phyloP scores from a whole-genome alignment of 1,140 invertebrate genomes.

The Chionoecetes opilio region DNA sequence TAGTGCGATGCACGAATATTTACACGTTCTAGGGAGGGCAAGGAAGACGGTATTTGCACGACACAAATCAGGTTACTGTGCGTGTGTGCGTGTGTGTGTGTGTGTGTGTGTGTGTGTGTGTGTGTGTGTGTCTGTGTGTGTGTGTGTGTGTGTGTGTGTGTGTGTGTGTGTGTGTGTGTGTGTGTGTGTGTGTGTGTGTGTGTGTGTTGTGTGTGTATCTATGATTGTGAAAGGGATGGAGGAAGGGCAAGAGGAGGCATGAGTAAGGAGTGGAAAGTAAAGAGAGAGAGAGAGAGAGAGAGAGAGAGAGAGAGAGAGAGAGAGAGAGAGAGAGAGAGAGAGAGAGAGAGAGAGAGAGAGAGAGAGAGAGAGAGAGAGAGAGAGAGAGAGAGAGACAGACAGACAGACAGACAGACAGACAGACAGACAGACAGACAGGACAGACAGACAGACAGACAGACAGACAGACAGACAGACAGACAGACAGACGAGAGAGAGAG shows the following conservation, averaged over 20 bases:
- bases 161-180: not conserved
- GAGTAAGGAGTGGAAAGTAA: conserved; percentile 13
- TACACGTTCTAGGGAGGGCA: not conserved
- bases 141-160: conserved; percentile 17
- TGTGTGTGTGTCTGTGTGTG: conserved; percentile 18
- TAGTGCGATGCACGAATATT: not conserved
- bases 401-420: too few species aligned
- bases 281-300: not conserved
- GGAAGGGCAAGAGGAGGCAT: not conserved
- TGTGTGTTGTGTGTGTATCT: not conserved
- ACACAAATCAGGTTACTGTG: not conserved
- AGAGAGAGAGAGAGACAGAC: too few species aligned
- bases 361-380: too few species aligned
- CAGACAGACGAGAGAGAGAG: too few species aligned
- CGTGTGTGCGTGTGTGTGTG: conserved; percentile 25
- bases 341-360: too few species aligned
- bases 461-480: too few species aligned
- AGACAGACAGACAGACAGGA: too few species aligned
- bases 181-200: conserved; percentile 13
- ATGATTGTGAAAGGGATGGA: not conserved
- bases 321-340: too few species aligned
- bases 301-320: too few species aligned
- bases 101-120: conserved; percentile 27
- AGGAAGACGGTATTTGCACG: not conserved
- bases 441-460: too few species aligned